These are phyloP conservation scores for Muscicapa comitata DNA, from an alignment of 2,797 vertebrate species.

Conservation along the genomic window DNA sequence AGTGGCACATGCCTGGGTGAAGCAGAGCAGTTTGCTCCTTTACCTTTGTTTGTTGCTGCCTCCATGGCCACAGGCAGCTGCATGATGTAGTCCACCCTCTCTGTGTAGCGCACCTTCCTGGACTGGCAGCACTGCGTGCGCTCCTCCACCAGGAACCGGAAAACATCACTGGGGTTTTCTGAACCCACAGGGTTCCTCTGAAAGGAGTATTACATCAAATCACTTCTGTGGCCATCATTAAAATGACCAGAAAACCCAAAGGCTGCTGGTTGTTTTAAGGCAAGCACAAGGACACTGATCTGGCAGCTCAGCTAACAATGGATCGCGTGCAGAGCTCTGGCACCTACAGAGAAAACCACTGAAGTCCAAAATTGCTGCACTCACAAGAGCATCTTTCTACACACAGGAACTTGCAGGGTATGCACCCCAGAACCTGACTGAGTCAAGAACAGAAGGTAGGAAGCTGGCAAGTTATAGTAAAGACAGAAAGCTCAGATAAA, in stretches of 20 bases:
- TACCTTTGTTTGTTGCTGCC: slow-evolving; percentile 94
- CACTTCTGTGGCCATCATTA: rapidly evolving
- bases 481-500: not conserved
- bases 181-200: slow-evolving; percentile 91
- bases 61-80: slow-evolving; percentile 91
- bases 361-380: not conserved
- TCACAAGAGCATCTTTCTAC: not conserved
- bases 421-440: not conserved
- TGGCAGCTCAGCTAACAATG: not conserved
- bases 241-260: not conserved
- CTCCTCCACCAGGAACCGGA: slow-evolving; percentile 96
- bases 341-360: not conserved
- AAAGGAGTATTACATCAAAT: not conserved
- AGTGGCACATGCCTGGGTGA: not conserved
- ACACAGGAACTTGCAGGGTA: not conserved
- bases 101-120: slow-evolving; percentile 89
- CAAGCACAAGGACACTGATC: not conserved
- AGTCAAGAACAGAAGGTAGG: not conserved
- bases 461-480: not conserved
- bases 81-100: slow-evolving; percentile 95
- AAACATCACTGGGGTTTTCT: slow-evolving; percentile 93
- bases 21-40: not conserved
- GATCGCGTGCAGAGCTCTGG: not conserved
- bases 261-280: not conserved
- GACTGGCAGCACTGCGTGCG: slow-evolving; percentile 94